Evolutionary conservation across 2,113 vertebrate genomes (phyloP).

Genomic region (Verasper variegatus): DNA sequence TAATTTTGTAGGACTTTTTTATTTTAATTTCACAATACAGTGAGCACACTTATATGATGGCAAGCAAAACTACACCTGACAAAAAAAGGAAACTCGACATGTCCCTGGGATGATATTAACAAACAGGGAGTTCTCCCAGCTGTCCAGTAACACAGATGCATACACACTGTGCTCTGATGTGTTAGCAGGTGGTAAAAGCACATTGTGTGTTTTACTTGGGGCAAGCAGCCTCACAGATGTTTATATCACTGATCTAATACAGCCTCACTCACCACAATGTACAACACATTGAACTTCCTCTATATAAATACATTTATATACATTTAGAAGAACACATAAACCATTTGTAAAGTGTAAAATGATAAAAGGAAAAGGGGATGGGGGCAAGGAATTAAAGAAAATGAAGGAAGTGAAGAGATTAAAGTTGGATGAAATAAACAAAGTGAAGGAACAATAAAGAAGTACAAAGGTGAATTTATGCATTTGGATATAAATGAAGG

Average conservation of each 20-base stretch:
- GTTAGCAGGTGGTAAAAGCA: not conserved
- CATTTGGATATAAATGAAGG: not conserved
- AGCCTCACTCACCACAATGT: not conserved
- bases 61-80: slow-evolving; percentile 25
- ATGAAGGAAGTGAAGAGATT: not conserved
- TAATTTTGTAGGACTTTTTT: slow-evolving; percentile 39
- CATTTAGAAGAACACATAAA: not conserved
- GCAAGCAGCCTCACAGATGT: slow-evolving; percentile 18
- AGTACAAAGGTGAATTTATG: not conserved
- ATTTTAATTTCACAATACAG: slow-evolving; percentile 79
- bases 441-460: not conserved
- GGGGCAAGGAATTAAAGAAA: not conserved
- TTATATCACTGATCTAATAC: slow-evolving; percentile 13
- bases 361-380: not conserved
- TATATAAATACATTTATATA: too few species aligned
- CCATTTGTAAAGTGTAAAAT: not conserved
- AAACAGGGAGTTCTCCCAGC: too few species aligned
- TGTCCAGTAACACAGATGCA: too few species aligned
- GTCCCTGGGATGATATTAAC: too few species aligned
- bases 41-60: slow-evolving; percentile 75
- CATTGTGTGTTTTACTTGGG: too few species aligned
- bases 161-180: not conserved
- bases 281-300: not conserved
- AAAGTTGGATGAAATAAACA: not conserved
- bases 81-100: too few species aligned